Evolutionary conservation across 2,113 vertebrate species (phyloP).

Genomic region (Pampusana beccarii): DNA sequence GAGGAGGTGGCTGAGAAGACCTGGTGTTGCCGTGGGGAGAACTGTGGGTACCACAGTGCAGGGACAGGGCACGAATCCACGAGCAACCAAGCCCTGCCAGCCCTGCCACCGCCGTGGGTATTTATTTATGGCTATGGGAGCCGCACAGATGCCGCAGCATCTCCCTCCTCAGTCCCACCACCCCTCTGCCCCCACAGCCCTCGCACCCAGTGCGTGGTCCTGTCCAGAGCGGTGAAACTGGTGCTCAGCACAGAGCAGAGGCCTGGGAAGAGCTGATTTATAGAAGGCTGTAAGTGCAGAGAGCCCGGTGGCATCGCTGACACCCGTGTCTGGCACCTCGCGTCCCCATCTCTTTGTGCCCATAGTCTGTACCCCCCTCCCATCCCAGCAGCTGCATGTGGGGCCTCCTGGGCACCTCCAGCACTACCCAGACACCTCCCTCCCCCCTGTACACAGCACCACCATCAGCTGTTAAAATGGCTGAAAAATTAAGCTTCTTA

Average conservation of each 20-base stretch:
- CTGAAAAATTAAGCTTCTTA: neutral
- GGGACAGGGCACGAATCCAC: neutral
- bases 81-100: neutral
- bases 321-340: neutral
- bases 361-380: fast-evolving
- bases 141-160: neutral
- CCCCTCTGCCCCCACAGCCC: neutral
- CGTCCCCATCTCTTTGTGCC: neutral
- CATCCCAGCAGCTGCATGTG: neutral
- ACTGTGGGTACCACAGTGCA: neutral
- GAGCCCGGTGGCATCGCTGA: neutral
- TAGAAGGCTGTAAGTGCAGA: neutral
- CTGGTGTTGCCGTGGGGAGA: neutral
- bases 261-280: neutral
- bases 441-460: neutral
- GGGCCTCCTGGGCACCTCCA: neutral
- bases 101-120: too few species aligned
- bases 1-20: fast-evolving
- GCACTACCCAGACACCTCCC: neutral
- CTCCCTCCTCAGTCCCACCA: neutral
- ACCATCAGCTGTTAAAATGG: neutral
- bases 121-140: neutral
- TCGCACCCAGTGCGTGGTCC: fast-evolving
- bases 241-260: neutral
- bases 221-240: fast-evolving